These are phyloP conservation scores for Drosophila rubida DNA, from an alignment of 2,888 invertebrate species.

Conservation along the genomic window DNA sequence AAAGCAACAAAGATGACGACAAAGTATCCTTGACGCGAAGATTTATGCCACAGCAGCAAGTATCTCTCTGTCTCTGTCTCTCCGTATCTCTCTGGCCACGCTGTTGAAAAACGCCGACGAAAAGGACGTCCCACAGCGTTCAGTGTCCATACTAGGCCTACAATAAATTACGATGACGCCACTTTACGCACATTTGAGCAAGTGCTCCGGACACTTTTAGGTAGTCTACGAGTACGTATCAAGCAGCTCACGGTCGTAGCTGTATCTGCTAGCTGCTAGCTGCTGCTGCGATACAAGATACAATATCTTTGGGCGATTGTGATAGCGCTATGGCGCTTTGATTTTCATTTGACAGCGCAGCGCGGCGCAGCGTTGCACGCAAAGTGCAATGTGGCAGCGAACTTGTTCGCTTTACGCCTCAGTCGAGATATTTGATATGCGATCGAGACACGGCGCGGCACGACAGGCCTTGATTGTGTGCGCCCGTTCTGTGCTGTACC, in stretches of 20 bases:
- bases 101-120: conserved; percentile 57
- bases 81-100: conserved; percentile 13
- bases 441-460: conserved; percentile 4
- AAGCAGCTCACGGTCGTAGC: conserved; percentile 19
- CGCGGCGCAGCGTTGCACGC: conserved; percentile 49
- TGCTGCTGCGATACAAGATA: conserved; percentile 54
- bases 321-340: conserved; percentile 68
- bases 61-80: too few species aligned
- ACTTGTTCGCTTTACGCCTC: conserved; percentile 76
- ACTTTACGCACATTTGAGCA: conserved; percentile 81
- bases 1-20: conserved; percentile 75
- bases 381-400: conserved; percentile 74
- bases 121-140: conserved; percentile 74
- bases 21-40: conserved; percentile 80
- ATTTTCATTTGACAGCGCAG: conserved; percentile 34
- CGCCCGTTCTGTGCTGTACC: conserved; percentile 31
- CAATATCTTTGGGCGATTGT: conserved; percentile 66
- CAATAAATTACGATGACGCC: conserved; percentile 81
- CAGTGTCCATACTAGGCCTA: conserved; percentile 72
- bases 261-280: too few species aligned
- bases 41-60: conserved; percentile 70
- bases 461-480: conserved; percentile 25
- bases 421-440: conserved; percentile 38
- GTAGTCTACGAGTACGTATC: conserved; percentile 54
- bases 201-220: conserved; percentile 78